Evolutionary conservation across 2,888 invertebrate species (phyloP).

Genomic region (Melieria omissa): DNA sequence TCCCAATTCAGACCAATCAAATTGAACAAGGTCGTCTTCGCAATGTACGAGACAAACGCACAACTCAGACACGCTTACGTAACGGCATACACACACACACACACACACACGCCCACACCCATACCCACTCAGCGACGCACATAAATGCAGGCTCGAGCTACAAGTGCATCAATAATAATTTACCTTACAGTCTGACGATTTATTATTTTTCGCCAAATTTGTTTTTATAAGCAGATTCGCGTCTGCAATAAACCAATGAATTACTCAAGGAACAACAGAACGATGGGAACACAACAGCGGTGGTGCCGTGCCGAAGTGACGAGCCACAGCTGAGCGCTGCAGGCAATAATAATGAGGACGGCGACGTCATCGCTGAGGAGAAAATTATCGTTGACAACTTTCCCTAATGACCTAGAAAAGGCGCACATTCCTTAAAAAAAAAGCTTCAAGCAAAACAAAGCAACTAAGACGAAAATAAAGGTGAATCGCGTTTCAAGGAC

Average conservation of each 20-base stretch:
- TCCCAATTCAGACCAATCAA: constrained; percentile 12
- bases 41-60: not conserved
- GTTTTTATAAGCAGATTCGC: constrained; percentile 27
- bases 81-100: not conserved
- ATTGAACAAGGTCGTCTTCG: not conserved
- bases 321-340: not conserved
- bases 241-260: constrained; percentile 12
- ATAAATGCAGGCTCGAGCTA: not conserved
- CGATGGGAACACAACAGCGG: no score
- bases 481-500: constrained; percentile 32
- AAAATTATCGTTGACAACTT: constrained; percentile 23
- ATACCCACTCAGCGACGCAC: constrained; percentile 1
- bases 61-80: constrained; percentile 3
- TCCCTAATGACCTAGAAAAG: constrained; percentile 54
- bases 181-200: constrained; percentile 34
- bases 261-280: not conserved
- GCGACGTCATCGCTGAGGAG: no score
- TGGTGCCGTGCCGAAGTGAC: not conserved
- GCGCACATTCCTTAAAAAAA: constrained; percentile 9
- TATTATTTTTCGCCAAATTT: constrained; percentile 18
- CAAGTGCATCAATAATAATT: constrained; percentile 26
- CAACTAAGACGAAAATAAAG: no score
- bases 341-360: no score
- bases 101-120: constrained; percentile 4
- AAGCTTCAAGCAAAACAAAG: constrained; percentile 19